phyloP scores from a whole-genome alignment of 1,140 invertebrate genomes.

The Heliconius congener region DNA sequence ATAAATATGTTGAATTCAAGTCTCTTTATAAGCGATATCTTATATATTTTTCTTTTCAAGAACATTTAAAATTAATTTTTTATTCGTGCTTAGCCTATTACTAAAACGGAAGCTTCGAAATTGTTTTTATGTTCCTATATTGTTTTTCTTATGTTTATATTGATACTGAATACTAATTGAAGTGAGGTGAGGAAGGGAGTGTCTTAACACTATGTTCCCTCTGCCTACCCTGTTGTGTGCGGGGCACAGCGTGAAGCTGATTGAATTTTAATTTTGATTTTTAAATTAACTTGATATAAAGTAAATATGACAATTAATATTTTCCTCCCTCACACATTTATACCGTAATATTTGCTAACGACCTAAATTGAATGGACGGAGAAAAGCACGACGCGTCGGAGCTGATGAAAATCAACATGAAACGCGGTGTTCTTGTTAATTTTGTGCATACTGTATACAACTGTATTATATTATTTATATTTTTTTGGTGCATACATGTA shows the following conservation, averaged over 20 bases:
- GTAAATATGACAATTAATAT: not conserved
- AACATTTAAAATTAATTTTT: not conserved
- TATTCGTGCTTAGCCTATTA: too few relatives aligned
- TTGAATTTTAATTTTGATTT: too few relatives aligned
- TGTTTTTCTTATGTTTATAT: too few relatives aligned
- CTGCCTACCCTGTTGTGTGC: too few relatives aligned
- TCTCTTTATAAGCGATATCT: not conserved
- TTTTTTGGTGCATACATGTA: too few relatives aligned
- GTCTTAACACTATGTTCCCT: too few relatives aligned
- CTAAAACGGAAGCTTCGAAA: too few relatives aligned
- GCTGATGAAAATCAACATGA: slow-evolving; percentile 7
- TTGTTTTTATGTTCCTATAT: too few relatives aligned
- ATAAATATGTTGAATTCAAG: not conserved
- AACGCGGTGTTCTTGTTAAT: not conserved
- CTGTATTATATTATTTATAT: not conserved
- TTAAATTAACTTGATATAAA: too few relatives aligned
- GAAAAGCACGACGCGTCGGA: not conserved
- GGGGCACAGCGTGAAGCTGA: too few relatives aligned
- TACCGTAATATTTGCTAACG: not conserved
- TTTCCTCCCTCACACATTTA: not conserved
- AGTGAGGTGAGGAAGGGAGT: too few relatives aligned
- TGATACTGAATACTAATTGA: too few relatives aligned
- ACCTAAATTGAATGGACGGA: not conserved
- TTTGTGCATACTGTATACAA: not conserved
- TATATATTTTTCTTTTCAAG: not conserved